A percentile compares a stretch with the other conserved stretches of the same genome.
phyloP scores from a whole-genome alignment of 2,888 invertebrate genomes.

The Meteorus cinctellus region DNA sequence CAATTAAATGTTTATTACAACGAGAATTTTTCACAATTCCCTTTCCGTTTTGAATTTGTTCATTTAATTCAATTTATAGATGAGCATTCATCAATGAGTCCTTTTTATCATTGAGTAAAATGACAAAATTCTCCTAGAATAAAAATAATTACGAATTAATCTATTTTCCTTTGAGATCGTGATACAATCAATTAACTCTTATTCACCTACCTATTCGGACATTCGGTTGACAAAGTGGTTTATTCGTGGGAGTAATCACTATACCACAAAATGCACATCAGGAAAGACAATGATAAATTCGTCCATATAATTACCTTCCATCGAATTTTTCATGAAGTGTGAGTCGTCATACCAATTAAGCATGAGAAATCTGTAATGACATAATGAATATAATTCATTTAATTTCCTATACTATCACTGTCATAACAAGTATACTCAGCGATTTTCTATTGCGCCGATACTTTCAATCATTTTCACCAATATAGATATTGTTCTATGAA shows the following conservation, averaged over 20 bases:
- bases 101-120: conserved; percentile 9
- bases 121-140: conserved; percentile 19
- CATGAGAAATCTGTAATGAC: conserved; percentile 40
- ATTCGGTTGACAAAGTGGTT: not conserved
- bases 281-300: conserved; percentile 7
- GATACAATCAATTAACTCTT: not conserved
- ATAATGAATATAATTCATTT: conserved; percentile 35
- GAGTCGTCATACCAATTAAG: conserved; percentile 40
- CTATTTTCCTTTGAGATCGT: not conserved
- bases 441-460: not conserved
- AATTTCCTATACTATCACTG: not conserved
- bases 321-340: conserved; percentile 1
- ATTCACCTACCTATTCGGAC: conserved; percentile 15
- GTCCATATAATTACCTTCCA: not conserved
- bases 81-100: conserved; percentile 2
- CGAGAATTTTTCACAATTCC: not conserved
- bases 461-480: not conserved
- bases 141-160: not conserved
- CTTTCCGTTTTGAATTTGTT: not conserved
- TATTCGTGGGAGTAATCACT: conserved; percentile 1
- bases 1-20: not conserved
- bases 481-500: not conserved
- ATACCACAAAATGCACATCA: not conserved
- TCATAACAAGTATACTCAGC: not conserved
- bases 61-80: not conserved